Conservation (phyloP, 2,797 vertebrate species). For the Diglossa cyanea region DNA sequence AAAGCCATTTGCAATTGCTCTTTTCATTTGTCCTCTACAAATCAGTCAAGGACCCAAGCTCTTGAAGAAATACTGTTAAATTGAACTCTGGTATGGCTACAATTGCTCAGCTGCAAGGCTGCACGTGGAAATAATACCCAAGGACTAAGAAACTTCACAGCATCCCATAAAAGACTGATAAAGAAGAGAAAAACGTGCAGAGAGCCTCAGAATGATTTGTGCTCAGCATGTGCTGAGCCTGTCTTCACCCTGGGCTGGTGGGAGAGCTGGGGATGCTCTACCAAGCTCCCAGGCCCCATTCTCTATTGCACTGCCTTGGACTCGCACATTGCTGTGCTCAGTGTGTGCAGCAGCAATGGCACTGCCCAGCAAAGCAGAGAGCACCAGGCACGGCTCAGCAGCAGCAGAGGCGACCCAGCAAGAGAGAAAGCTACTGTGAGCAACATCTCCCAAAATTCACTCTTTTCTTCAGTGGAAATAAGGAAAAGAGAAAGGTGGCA, state of each 20-base stretch:
- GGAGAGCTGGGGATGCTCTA: not conserved
- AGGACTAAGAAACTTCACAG: not conserved
- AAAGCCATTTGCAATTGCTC: conserved; percentile 7
- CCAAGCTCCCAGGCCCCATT: not conserved
- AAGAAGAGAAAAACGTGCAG: not conserved
- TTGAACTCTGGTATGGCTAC: not conserved
- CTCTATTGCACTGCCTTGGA: not conserved
- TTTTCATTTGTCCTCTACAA: conserved; percentile 34
- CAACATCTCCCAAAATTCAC: not conserved
- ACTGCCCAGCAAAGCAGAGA: not conserved
- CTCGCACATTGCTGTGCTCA: not conserved
- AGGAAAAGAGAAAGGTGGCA: not conserved
- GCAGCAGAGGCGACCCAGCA: not conserved
- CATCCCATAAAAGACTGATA: not conserved
- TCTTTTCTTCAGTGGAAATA: not conserved
- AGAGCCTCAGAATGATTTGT: not conserved
- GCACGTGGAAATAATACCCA: not conserved
- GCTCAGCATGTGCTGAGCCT: not conserved
- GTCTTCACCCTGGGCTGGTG: not conserved
- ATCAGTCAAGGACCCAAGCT: conserved; percentile 13
- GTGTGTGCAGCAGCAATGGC: not conserved
- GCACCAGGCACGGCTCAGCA: not conserved
- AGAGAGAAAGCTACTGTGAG: not conserved
- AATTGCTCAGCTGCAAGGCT: not conserved
- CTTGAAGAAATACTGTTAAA: conserved; percentile 4